A percentile compares a stretch with the other conserved stretches of the same genome.
Conservation (phyloP, 2,888 invertebrate genomes). For the Papilio protenor region DNA sequence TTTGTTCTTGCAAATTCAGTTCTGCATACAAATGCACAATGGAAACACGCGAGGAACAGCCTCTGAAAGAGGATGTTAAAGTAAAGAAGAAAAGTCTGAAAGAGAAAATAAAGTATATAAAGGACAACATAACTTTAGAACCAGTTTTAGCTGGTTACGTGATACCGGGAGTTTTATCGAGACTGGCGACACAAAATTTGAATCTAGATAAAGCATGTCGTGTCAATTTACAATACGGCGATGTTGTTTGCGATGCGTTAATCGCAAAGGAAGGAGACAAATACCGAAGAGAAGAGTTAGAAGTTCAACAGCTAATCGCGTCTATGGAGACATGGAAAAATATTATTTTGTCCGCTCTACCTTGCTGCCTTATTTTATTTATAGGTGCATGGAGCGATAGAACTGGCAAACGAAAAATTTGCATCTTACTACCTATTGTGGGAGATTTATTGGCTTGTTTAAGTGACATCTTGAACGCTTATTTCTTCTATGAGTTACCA, state of each 20-base stretch:
- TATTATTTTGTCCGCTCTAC: conserved; percentile 80
- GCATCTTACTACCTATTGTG: conserved; percentile 82
- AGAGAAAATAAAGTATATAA: conserved; percentile 76
- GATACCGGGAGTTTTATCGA: conserved; percentile 86
- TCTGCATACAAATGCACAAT: conserved; percentile 51
- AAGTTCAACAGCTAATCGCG: conserved; percentile 83
- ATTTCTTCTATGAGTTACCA: conserved; percentile 81
- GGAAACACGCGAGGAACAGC: conserved; percentile 64
- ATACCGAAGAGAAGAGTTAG: conserved; percentile 85
- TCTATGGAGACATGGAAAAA: conserved; percentile 84
- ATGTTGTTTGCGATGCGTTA: conserved; percentile 89
- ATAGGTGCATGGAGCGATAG: conserved; percentile 86
- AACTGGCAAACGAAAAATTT: conserved; percentile 82
- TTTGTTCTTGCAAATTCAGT: conserved; percentile 39
- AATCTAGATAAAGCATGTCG: conserved; percentile 94
- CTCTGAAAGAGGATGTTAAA: conserved; percentile 58
- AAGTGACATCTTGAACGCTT: conserved; percentile 80
- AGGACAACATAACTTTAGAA: conserved; percentile 86
- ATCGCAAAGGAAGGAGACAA: conserved; percentile 87
- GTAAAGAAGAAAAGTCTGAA: conserved; percentile 64
- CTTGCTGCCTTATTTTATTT: conserved; percentile 82
- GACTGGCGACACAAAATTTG: conserved; percentile 91
- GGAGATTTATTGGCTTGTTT: conserved; percentile 80
- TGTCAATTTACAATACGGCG: conserved; percentile 89
- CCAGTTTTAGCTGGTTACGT: conserved; percentile 86